Evolutionary conservation across 2,888 invertebrate species (phyloP).

Genomic region (Epinotia ramella): DNA sequence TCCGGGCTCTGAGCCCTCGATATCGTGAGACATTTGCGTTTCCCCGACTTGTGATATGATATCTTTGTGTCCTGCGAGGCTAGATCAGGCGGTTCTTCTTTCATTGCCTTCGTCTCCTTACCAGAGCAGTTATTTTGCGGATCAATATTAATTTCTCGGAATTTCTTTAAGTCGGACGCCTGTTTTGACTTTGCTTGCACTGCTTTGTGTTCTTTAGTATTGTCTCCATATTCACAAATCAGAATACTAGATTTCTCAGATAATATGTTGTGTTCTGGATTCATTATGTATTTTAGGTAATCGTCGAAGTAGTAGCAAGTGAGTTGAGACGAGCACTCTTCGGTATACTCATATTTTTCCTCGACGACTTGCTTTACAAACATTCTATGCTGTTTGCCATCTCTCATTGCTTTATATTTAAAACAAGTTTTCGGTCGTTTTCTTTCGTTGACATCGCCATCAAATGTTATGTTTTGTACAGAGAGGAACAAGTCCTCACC

Average conservation of each 20-base stretch:
- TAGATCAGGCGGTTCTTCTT: slow-evolving; percentile 48
- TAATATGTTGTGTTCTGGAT: slow-evolving; percentile 66
- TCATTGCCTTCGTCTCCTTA: slow-evolving; percentile 49
- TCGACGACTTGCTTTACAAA: slow-evolving; percentile 73
- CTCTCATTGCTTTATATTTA: slow-evolving; percentile 68
- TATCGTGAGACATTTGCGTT: slow-evolving; percentile 77
- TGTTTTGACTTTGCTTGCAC: slow-evolving; percentile 60
- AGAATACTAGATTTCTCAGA: slow-evolving; percentile 71
- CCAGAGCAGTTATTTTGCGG: slow-evolving; percentile 50
- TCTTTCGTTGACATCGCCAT: slow-evolving; percentile 63
- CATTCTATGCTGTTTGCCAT: slow-evolving; percentile 71
- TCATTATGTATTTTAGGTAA: slow-evolving; percentile 73
- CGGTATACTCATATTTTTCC: slow-evolving; percentile 58
- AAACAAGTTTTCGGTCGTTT: slow-evolving; percentile 70
- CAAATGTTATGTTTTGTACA: slow-evolving; percentile 76
- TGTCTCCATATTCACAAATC: slow-evolving; percentile 57
- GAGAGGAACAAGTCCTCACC: slow-evolving; percentile 70
- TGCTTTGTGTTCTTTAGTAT: slow-evolving; percentile 63
- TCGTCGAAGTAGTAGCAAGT: slow-evolving; percentile 73
- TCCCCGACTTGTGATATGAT: slow-evolving; percentile 66
- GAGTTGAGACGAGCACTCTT: slow-evolving; percentile 66
- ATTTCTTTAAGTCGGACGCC: slow-evolving; percentile 53
- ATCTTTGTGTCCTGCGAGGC: slow-evolving; percentile 65
- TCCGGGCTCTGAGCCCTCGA: slow-evolving; percentile 78
- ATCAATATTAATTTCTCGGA: slow-evolving; percentile 49